Evolutionary conservation across 35 echinoderm and acorn worm genomes (phyloP).

Genomic region (Heliocidaris erythrogramma): DNA sequence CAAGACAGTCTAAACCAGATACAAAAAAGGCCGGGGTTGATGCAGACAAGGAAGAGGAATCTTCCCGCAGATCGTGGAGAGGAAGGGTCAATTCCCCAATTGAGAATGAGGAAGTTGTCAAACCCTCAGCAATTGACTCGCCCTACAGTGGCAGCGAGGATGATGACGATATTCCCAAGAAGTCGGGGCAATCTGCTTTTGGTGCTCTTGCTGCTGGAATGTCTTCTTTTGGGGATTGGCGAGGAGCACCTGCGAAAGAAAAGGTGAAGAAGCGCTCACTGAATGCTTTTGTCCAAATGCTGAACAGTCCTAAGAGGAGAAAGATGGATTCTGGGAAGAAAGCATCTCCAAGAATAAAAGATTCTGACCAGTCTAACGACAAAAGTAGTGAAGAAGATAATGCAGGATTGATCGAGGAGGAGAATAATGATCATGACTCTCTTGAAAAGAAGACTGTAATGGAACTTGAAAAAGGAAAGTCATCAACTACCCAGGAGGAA

Average conservation of each 20-base stretch:
- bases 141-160: background rate
- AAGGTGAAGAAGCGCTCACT: constrained; percentile 31
- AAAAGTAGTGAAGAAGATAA: background rate
- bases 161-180: background rate
- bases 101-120: background rate
- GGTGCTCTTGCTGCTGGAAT: background rate
- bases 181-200: background rate
- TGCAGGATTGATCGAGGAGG: background rate
- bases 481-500: background rate
- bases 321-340: background rate
- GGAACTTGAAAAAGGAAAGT: background rate
- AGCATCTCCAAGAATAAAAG: background rate
- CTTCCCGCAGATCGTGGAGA: background rate
- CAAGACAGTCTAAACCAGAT: background rate
- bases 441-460: background rate
- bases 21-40: background rate
- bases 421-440: background rate
- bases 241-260: background rate
- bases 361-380: background rate
- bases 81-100: background rate
- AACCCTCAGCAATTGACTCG: background rate
- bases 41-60: background rate
- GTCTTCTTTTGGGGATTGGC: background rate
- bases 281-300: constrained; percentile 33
- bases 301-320: constrained; percentile 28